Evolutionary conservation across 1,140 invertebrate genomes (phyloP).

Genomic region (Bombus waltoni): DNA sequence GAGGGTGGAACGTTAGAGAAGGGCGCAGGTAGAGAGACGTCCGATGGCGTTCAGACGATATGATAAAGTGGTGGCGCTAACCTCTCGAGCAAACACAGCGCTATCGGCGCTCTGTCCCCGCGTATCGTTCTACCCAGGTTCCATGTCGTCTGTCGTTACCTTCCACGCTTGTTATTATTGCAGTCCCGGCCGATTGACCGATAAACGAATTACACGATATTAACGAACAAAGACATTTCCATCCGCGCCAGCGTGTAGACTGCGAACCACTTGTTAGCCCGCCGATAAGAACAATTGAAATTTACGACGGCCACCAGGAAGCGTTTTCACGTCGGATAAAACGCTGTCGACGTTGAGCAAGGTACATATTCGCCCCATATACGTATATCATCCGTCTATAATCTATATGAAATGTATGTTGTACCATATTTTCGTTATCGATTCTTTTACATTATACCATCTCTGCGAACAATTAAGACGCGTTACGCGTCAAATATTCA

Average conservation of each 20-base stretch:
- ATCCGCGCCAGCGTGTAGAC: background rate
- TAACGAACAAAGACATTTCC: slow-evolving; percentile 29
- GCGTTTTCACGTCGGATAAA: background rate
- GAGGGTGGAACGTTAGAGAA: slow-evolving; percentile 14
- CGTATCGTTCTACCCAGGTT: slow-evolving; percentile 4
- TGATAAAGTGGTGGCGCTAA: slow-evolving; percentile 72
- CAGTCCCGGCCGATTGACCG: slow-evolving; percentile 27
- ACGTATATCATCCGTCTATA: no score
- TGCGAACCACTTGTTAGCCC: slow-evolving; percentile 26
- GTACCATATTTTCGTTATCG: background rate
- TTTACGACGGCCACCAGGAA: background rate
- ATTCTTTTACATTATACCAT: no score
- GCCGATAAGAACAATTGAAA: slow-evolving; percentile 34
- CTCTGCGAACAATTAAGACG: no score
- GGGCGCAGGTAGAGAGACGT: slow-evolving; percentile 56
- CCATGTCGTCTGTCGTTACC: slow-evolving; percentile 18
- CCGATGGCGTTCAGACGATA: slow-evolving; percentile 64
- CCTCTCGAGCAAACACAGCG: slow-evolving; percentile 63
- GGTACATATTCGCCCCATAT: no score
- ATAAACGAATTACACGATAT: slow-evolving; percentile 53
- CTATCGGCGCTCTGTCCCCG: slow-evolving; percentile 47
- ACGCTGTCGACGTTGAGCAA: background rate
- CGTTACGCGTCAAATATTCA: no score
- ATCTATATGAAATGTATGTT: no score
- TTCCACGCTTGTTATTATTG: slow-evolving; percentile 10